Conservation (phyloP, 2,113 vertebrate species). For the Balaeniceps rex region DNA sequence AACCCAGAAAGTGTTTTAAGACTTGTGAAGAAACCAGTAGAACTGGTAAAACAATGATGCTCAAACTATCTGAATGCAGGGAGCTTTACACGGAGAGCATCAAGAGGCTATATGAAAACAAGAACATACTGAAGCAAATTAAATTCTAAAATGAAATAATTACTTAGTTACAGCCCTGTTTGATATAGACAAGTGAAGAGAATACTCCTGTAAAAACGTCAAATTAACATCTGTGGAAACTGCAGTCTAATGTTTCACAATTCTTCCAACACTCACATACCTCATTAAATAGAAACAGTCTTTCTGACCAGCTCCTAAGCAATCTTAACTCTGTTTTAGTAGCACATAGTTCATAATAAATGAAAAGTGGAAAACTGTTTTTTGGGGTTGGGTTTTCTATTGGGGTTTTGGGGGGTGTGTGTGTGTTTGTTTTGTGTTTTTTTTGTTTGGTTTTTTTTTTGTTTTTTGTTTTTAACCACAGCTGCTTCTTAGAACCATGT, state of each 20-base stretch:
- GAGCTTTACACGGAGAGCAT: background rate
- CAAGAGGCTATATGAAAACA: background rate
- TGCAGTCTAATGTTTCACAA: constrained; percentile 12
- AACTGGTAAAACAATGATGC: background rate
- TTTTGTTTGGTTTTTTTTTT: background rate
- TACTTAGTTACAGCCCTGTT: background rate
- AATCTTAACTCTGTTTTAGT: background rate
- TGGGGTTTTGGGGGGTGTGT: background rate
- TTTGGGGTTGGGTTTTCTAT: no score
- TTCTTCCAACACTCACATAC: constrained; percentile 4
- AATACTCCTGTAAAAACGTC: background rate
- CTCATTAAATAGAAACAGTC: constrained; percentile 19
- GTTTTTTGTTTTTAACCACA: background rate
- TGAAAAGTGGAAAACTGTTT: background rate
- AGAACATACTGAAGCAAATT: background rate
- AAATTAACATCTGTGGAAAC: constrained; percentile 27
- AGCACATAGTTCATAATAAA: background rate
- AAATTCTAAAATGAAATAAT: constrained; percentile 11
- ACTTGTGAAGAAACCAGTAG: background rate
- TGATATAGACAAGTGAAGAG: background rate
- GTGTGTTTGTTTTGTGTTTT: background rate
- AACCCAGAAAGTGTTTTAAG: background rate
- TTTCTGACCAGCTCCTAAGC: background rate
- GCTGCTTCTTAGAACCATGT: background rate
- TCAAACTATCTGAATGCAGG: background rate